Conservation (phyloP, 2,888 invertebrate species). For the Hylaea fasciaria region DNA sequence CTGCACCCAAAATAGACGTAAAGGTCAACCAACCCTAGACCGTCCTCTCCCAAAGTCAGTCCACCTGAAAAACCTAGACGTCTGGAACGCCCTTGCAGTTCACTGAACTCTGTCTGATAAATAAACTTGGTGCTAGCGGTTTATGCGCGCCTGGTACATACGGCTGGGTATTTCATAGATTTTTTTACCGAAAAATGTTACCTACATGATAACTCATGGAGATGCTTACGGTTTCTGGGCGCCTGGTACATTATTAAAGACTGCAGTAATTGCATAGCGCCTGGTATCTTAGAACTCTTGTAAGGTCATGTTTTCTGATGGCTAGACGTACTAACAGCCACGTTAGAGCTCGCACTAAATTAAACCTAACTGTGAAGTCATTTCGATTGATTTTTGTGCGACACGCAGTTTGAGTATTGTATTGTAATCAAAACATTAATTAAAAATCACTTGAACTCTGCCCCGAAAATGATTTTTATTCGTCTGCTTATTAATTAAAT, state of each 20-base stretch:
- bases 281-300: no score
- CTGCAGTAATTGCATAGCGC: not conserved
- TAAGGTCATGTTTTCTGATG: no score
- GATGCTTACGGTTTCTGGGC: not conserved
- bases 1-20: no score
- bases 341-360: no score
- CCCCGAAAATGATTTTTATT: no score
- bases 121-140: not conserved
- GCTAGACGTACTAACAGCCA: no score
- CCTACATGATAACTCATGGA: not conserved
- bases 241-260: slow-evolving; percentile 6
- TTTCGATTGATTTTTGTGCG: no score
- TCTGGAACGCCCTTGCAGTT: slow-evolving; percentile 21
- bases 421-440: no score
- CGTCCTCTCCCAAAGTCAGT: slow-evolving; percentile 15
- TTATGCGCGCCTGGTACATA: slow-evolving; percentile 29
- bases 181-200: slow-evolving; percentile 16
- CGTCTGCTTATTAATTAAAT: no score
- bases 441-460: no score
- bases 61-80: slow-evolving; percentile 12
- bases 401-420: no score
- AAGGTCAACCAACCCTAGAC: slow-evolving; percentile 25
- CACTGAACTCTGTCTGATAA: slow-evolving; percentile 22
- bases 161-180: slow-evolving; percentile 19
- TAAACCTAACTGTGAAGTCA: no score